Base-by-base conservation (phyloP, 1,140 invertebrate genomes). In the Drosophila tsacasi region DNA sequence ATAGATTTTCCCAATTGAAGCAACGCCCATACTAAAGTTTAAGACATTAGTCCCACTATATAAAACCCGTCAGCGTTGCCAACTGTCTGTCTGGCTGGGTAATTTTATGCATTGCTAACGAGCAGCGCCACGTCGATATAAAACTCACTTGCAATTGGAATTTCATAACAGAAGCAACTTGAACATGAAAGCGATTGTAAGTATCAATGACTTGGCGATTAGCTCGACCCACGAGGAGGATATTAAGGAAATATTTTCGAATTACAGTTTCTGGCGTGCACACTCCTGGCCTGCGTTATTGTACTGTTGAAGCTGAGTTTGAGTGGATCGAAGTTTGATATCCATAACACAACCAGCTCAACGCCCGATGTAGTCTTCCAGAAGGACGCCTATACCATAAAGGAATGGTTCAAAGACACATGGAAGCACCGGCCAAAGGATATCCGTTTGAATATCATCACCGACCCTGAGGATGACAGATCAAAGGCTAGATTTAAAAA, bases 181-280 rank as follows among this genome's bases (percentile, higher is more conserved):
- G 39, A 83, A 76, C 81, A 86, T 86, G 83, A 81, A 79, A 59
- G 73, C 67, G 57, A 58, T 63, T 73, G 83, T 86, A 80, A 87
- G 83, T 86, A 76, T 23, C 44, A n/a, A 35, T 44, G 32, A 30
- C 37, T 12, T 57, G 8, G 9, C 7, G 17, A 23, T 10, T 17
- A 52, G 50, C 30, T 32, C 21, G 39, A 50, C 13, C 25, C 2
- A 39, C 32, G 12, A 47, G 19, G 39, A 39, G 32, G 64, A 39
- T 66, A 61, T 15, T 47, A 57, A 40, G 19, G 17, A 6, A 42
- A 17, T 58, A 9, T 23, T 25, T 5, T 13, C 2, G 9, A 3
- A 6, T 71, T 50, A 9, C 50, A 76, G 71, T 19, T 78, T 9
- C 9, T 78, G 39, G 35, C 35, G 32, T 62, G 35, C 19, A 25